These are phyloP conservation scores for Sceloporus undulatus DNA, from an alignment of 2,113 vertebrate species.

Conservation along the genomic window DNA sequence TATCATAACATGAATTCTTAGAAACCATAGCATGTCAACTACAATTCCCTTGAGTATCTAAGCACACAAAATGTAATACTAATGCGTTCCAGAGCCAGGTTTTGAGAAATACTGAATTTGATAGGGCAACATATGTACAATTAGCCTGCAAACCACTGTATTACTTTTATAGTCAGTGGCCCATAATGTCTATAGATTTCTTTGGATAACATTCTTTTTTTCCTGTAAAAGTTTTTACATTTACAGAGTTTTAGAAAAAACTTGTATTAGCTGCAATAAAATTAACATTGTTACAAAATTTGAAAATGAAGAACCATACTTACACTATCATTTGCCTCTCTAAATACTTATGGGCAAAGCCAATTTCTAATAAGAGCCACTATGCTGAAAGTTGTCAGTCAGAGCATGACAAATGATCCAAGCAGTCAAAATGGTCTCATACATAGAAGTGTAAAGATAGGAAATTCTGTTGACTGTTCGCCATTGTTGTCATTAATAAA, in stretches of 20 bases:
- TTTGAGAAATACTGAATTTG: neutral
- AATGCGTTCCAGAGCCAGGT: neutral
- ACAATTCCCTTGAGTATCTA: neutral
- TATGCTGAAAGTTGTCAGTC: neutral
- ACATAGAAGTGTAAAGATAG: neutral
- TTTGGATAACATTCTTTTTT: neutral
- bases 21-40: no score
- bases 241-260: rapidly evolving
- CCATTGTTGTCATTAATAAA: constrained; percentile 27
- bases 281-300: neutral
- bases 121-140: neutral
- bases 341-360: neutral
- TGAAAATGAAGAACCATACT: neutral
- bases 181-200: neutral
- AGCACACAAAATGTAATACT: neutral
- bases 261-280: neutral
- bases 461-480: constrained; percentile 11
- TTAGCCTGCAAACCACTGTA: neutral
- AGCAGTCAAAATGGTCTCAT: neutral
- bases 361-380: constrained; percentile 9
- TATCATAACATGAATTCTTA: no score
- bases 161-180: neutral
- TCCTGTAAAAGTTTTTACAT: neutral
- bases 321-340: neutral
- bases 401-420: constrained; percentile 4